phyloP scores from a whole-genome alignment of 2,113 vertebrate genomes.

The Pomatostomus ruficeps region DNA sequence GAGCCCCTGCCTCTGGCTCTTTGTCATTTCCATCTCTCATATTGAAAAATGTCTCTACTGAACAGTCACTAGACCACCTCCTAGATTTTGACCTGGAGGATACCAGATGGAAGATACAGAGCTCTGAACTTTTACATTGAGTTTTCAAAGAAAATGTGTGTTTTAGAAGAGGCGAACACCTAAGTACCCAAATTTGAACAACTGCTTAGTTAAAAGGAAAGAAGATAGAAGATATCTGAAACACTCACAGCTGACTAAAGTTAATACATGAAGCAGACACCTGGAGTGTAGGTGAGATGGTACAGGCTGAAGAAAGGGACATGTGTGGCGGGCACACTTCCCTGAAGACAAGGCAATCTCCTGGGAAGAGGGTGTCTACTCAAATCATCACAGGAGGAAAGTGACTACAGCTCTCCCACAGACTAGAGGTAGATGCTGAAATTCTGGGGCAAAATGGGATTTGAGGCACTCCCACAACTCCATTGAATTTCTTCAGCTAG shows the following conservation, averaged over 20 bases:
- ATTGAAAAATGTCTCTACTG: not conserved
- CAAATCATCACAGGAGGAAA: not conserved
- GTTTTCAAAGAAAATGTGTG: not conserved
- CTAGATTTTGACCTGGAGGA: not conserved
- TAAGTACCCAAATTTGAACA: not conserved
- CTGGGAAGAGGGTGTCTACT: not conserved
- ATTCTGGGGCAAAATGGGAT: not conserved
- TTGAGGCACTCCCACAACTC: not conserved
- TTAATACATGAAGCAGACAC: not conserved
- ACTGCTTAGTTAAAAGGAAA: not conserved
- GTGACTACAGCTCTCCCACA: not conserved
- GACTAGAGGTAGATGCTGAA: not conserved
- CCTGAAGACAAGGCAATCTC: not conserved
- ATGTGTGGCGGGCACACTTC: not conserved
- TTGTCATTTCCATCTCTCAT: not conserved
- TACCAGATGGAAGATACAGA: not conserved
- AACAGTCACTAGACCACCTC: not conserved
- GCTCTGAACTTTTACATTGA: not conserved
- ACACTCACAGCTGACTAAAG: not conserved
- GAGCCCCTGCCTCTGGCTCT: not conserved
- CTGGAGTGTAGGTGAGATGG: accelerated
- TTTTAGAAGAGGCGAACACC: not conserved
- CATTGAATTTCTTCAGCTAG: not conserved
- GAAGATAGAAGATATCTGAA: not conserved
- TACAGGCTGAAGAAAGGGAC: not conserved